Evolutionary conservation across 2,888 invertebrate species (phyloP).

Genomic region (Sericinus montela): DNA sequence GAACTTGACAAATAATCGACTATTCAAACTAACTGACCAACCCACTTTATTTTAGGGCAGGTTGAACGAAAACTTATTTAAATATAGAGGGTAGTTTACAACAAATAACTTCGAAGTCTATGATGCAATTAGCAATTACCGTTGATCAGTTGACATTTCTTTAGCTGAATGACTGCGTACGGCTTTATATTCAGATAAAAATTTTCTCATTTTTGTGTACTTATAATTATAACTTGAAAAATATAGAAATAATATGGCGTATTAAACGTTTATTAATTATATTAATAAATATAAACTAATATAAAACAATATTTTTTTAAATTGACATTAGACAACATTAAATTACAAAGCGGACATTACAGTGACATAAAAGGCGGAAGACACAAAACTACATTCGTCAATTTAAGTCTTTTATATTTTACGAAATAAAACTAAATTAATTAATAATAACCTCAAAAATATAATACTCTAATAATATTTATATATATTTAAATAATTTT

Average conservation of each 20-base stretch:
- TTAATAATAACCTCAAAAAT: too few species aligned
- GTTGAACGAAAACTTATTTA: background rate
- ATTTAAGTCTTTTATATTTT: too few species aligned
- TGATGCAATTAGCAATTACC: conserved; percentile 32
- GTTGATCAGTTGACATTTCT: conserved; percentile 37
- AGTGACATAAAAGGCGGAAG: too few species aligned
- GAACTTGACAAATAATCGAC: conserved; percentile 18
- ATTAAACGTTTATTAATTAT: too few species aligned
- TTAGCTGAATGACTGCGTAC: conserved; percentile 40
- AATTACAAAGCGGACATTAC: conserved; percentile 6
- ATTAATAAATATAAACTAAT: too few species aligned
- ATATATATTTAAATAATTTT: too few species aligned
- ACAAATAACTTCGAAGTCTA: conserved; percentile 12
- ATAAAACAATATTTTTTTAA: too few species aligned
- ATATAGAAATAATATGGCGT: too few species aligned
- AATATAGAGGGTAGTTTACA: conserved; percentile 35
- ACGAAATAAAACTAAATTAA: too few species aligned
- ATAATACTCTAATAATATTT: too few species aligned
- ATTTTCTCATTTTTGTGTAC: conserved; percentile 55
- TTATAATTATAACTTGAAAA: conserved; percentile 9
- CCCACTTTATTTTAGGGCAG: background rate
- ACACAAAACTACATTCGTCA: too few species aligned
- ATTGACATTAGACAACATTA: too few species aligned
- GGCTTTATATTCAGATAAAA: conserved; percentile 62
- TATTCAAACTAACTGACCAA: conserved; percentile 6